These are phyloP conservation scores for Petrophora chlorosata DNA, from an alignment of 2,888 invertebrate genomes.

Conservation along the genomic window DNA sequence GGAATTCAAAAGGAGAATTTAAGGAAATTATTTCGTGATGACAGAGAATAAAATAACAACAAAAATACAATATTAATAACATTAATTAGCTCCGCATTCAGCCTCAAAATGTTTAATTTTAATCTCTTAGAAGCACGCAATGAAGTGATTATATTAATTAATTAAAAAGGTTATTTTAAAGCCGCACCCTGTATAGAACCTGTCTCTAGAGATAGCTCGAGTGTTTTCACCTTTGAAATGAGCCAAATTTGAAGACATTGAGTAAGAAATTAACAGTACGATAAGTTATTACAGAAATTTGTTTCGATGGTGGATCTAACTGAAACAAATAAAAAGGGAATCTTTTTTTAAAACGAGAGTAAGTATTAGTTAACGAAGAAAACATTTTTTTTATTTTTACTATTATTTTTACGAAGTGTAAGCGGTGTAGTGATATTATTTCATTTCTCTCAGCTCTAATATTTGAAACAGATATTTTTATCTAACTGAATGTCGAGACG, in stretches of 20 bases:
- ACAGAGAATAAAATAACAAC: conserved; percentile 12
- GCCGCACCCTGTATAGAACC: conserved; percentile 49
- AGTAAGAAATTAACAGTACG: conserved; percentile 10
- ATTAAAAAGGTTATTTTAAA: conserved; percentile 38
- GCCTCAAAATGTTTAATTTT: conserved; percentile 27
- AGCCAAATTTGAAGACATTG: conserved; percentile 57
- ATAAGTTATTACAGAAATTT: too few relatives aligned
- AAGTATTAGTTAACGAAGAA: too few relatives aligned
- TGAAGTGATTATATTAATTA: conserved; percentile 41
- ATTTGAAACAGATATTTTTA: too few relatives aligned
- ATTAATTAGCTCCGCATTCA: conserved; percentile 24
- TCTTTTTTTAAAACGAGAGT: too few relatives aligned
- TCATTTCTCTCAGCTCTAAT: too few relatives aligned
- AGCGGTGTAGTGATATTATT: too few relatives aligned
- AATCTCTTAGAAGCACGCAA: conserved; percentile 35
- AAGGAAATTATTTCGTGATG: conserved; percentile 13
- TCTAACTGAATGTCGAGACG: too few relatives aligned
- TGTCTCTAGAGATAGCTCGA: conserved; percentile 56
- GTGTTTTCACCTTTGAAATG: conserved; percentile 61
- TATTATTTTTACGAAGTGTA: too few relatives aligned
- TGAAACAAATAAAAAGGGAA: too few relatives aligned
- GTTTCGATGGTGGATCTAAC: too few relatives aligned
- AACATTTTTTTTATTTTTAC: too few relatives aligned
- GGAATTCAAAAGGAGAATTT: conserved; percentile 1
- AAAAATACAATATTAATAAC: conserved; percentile 24